phyloP scores from a whole-genome alignment of 1,140 invertebrate genomes.

The Saxidomus purpurata region DNA sequence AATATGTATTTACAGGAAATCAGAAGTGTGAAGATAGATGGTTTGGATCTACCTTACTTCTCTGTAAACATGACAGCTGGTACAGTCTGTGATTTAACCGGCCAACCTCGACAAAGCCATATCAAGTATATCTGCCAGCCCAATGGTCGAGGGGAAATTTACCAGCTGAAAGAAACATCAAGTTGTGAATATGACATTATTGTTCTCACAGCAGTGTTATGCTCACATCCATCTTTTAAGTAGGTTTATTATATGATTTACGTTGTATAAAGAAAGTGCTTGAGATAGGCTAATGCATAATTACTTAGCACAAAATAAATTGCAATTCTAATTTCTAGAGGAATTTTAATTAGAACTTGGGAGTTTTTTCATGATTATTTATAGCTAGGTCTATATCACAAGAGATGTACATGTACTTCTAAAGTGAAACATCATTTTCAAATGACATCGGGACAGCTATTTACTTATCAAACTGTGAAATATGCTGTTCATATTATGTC shows the following conservation, averaged over 20 bases:
- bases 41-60: constrained; percentile 91
- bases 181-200: constrained; percentile 94
- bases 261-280: too few species aligned
- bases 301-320: too few species aligned
- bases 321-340: too few species aligned
- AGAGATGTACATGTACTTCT: too few species aligned
- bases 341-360: too few species aligned
- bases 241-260: constrained; percentile 82
- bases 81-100: constrained; percentile 96
- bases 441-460: too few species aligned
- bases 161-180: constrained; percentile 96
- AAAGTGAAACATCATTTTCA: too few species aligned
- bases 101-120: constrained; percentile 93
- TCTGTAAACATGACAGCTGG: constrained; percentile 89
- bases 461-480: too few species aligned
- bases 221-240: constrained; percentile 95
- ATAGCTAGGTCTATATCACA: too few species aligned
- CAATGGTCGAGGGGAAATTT: constrained; percentile 92
- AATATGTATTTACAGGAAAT: constrained; percentile 45
- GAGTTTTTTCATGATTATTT: too few species aligned
- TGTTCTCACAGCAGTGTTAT: constrained; percentile 92
- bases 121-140: constrained; percentile 86
- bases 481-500: too few species aligned
- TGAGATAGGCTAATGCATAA: too few species aligned
- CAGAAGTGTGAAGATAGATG: constrained; percentile 90